phyloP scores from a whole-genome alignment of 2,113 vertebrate species.

The Shinisaurus crocodilurus region DNA sequence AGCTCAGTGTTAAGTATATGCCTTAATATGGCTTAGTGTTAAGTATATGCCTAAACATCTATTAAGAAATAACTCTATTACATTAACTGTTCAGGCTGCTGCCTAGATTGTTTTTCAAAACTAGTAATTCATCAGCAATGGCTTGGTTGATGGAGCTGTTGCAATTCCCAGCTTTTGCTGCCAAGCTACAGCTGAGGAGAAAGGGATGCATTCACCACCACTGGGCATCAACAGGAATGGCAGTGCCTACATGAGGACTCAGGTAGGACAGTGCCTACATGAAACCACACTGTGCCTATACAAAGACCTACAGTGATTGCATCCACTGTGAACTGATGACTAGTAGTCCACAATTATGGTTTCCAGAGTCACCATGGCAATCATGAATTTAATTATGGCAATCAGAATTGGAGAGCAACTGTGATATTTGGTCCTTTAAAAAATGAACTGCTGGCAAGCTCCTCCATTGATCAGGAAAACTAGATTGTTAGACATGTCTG shows the following conservation, averaged over 20 bases:
- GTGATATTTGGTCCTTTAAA: neutral
- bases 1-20: no score
- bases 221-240: neutral
- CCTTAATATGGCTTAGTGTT: no score
- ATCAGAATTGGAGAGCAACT: neutral
- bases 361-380: neutral
- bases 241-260: no score
- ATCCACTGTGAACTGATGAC: neutral
- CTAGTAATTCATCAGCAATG: neutral
- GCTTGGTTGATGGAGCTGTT: neutral
- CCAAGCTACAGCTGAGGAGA: neutral
- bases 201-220: no score
- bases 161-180: no score
- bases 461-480: no score
- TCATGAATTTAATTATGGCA: neutral
- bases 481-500: no score
- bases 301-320: neutral
- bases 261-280: no score
- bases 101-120: neutral
- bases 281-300: no score
- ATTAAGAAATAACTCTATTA: neutral
- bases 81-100: neutral
- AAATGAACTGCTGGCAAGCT: neutral
- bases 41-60: neutral
- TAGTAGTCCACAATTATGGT: neutral